Evolutionary conservation across 2,113 vertebrate species (phyloP).

Genomic region (Sarotherodon lohbergeri): DNA sequence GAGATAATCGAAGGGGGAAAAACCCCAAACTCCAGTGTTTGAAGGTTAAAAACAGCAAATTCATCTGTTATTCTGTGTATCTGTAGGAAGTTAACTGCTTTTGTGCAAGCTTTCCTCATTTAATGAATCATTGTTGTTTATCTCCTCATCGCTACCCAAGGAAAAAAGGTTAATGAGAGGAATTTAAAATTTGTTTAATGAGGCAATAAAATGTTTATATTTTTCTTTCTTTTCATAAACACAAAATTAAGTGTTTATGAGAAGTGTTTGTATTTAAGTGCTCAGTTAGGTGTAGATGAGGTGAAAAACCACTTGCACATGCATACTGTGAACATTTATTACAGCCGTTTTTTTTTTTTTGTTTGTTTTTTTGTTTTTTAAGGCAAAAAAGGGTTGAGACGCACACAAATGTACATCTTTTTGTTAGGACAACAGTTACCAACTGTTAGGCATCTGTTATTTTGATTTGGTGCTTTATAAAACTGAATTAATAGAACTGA

Average conservation of each 20-base stretch:
- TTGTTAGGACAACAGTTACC: background rate
- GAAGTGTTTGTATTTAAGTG: background rate
- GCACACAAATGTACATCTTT: fast-evolving
- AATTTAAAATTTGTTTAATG: background rate
- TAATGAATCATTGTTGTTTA: background rate
- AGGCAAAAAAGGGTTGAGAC: fast-evolving
- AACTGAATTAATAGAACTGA: background rate
- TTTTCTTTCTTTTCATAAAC: background rate
- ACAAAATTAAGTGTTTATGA: background rate
- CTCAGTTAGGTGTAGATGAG: background rate
- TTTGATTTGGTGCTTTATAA: background rate
- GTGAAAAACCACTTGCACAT: fast-evolving
- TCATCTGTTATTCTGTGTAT: background rate
- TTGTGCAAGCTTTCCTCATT: fast-evolving
- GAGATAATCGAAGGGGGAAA: fast-evolving
- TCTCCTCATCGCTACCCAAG: background rate
- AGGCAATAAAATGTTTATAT: fast-evolving
- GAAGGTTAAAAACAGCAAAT: background rate
- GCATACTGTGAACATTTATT: fast-evolving
- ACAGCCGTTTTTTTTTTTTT: fast-evolving
- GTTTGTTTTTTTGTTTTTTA: background rate
- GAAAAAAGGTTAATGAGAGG: fast-evolving
- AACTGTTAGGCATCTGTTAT: background rate
- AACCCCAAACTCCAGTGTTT: background rate
- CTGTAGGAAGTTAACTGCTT: background rate